These are phyloP conservation scores for Octodonta nipae DNA, from an alignment of 2,888 invertebrate species.

Conservation along the genomic window DNA sequence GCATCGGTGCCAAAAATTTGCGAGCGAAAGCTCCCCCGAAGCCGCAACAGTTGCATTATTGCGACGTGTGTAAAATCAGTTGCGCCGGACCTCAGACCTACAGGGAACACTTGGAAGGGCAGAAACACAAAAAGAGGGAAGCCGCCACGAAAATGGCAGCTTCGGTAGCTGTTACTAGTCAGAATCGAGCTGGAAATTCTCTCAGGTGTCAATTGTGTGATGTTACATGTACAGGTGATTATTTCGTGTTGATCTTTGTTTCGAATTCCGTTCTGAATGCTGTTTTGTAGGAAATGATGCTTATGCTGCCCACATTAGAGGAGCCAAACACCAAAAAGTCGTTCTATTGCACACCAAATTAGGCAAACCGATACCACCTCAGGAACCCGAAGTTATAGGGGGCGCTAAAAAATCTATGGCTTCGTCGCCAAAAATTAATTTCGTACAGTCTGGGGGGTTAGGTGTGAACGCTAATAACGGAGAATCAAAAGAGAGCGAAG, in stretches of 20 bases:
- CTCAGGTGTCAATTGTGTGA: slow-evolving; percentile 94
- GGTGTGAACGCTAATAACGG: slow-evolving; percentile 41
- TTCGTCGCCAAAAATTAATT: slow-evolving; percentile 69
- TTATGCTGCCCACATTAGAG: slow-evolving; percentile 93
- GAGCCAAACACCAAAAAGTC: slow-evolving; percentile 96
- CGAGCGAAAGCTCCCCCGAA: slow-evolving; percentile 72
- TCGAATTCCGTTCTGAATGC: background rate
- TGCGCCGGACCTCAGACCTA: slow-evolving; percentile 53
- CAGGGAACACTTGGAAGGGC: slow-evolving; percentile 93
- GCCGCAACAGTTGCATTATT: slow-evolving; percentile 90
- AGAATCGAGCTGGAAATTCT: slow-evolving; percentile 52
- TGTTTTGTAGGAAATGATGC: slow-evolving; percentile 74
- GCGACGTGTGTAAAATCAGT: slow-evolving; percentile 95
- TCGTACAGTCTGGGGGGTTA: slow-evolving; percentile 64
- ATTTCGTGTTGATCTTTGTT: slow-evolving; percentile 3
- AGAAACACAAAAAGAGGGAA: slow-evolving; percentile 98
- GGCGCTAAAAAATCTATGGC: slow-evolving; percentile 40
- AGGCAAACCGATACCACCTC: slow-evolving; percentile 93
- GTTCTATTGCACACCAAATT: slow-evolving; percentile 91
- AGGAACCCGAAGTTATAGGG: slow-evolving; percentile 79
- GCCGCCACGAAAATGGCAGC: slow-evolving; percentile 64
- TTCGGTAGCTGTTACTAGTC: slow-evolving; percentile 47
- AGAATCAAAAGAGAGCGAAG: slow-evolving; percentile 35
- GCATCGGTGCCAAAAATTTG: slow-evolving; percentile 47
- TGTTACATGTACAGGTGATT: slow-evolving; percentile 78